phyloP scores from a whole-genome alignment of 64 coral and sea anemone genomes.

The Montipora capricornis region DNA sequence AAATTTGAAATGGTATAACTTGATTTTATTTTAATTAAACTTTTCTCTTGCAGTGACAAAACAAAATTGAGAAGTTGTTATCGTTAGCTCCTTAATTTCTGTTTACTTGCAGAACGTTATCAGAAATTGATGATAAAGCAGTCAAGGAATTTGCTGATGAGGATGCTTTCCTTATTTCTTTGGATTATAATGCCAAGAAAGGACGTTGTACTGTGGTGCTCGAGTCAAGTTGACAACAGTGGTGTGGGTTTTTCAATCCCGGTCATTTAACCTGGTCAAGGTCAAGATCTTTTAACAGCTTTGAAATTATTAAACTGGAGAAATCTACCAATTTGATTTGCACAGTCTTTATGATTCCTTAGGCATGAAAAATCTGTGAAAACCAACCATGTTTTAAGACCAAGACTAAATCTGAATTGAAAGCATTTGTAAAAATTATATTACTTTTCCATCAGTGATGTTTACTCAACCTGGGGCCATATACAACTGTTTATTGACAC shows the following conservation, averaged over 20 bases:
- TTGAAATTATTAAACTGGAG: neutral
- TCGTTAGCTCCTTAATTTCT: neutral
- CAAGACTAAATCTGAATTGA: too few relatives aligned
- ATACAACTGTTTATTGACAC: too few relatives aligned
- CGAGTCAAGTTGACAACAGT: constrained; percentile 26
- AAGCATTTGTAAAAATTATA: too few relatives aligned
- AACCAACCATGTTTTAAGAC: too few relatives aligned
- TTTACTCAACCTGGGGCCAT: too few relatives aligned
- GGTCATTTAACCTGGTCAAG: neutral
- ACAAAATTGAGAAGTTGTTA: neutral
- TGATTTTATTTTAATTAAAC: neutral
- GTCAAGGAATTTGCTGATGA: constrained; percentile 57
- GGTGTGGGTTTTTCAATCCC: neutral
- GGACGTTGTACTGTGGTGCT: constrained; percentile 42
- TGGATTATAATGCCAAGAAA: constrained; percentile 46
- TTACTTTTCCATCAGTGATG: too few relatives aligned
- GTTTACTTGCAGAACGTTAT: constrained; percentile 37
- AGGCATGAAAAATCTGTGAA: too few relatives aligned
- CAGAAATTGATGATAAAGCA: constrained; percentile 65
- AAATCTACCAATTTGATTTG: neutral
- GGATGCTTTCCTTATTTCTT: constrained; percentile 60
- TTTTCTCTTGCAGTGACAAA: constrained; percentile 2
- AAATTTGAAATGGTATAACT: neutral
- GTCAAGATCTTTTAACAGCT: neutral
- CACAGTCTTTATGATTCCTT: neutral